Conservation (phyloP, 2,888 invertebrate genomes). For the Ectemnius cavifrons region DNA sequence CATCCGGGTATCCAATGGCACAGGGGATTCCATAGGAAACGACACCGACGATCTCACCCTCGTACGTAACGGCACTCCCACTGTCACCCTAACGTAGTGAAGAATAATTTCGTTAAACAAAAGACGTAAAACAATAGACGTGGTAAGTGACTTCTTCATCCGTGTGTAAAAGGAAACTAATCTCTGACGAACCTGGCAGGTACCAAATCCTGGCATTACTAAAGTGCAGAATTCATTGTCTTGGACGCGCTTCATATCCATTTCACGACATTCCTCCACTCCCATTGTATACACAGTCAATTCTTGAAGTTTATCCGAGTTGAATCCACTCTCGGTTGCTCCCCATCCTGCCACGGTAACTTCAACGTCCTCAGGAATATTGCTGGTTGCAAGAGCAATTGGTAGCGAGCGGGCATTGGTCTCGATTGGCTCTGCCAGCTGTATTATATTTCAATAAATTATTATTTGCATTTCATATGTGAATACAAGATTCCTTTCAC, state of each 20-base stretch:
- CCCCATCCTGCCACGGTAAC: slow-evolving; percentile 26
- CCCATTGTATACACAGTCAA: not conserved
- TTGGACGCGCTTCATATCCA: not conserved
- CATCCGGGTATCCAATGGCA: slow-evolving; percentile 4
- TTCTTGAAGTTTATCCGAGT: slow-evolving; percentile 15
- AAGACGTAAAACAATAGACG: too few species aligned
- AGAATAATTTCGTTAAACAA: not conserved
- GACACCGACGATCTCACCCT: slow-evolving; percentile 5
- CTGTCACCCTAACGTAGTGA: slow-evolving; percentile 25
- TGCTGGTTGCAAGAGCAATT: not conserved
- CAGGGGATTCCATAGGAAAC: slow-evolving; percentile 24
- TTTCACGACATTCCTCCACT: not conserved
- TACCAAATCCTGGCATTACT: slow-evolving; percentile 2
- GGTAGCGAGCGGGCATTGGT: not conserved
- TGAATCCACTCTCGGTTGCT: not conserved
- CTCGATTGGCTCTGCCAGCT: slow-evolving; percentile 1
- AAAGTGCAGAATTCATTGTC: slow-evolving; percentile 23
- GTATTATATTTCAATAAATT: slow-evolving; percentile 3
- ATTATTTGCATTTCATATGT: not conserved
- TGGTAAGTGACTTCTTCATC: too few species aligned
- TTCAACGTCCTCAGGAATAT: not conserved
- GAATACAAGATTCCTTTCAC: too few species aligned
- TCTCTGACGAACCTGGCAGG: slow-evolving; percentile 18
- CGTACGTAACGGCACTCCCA: slow-evolving; percentile 12
- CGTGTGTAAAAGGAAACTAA: not conserved